Base-by-base conservation (phyloP, 2,113 vertebrate species). In the Urocitellus parryii region DNA sequence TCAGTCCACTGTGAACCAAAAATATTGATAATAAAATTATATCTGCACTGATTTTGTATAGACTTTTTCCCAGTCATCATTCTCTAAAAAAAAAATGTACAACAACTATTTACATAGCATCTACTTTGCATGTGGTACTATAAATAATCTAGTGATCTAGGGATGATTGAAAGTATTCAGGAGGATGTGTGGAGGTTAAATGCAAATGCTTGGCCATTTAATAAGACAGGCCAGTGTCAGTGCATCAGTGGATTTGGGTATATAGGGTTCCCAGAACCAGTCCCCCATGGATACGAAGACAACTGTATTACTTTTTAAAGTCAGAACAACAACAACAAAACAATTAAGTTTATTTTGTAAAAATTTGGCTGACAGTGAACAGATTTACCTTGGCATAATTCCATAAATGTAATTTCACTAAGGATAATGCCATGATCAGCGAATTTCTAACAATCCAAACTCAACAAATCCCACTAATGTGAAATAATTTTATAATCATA, bases 291-390 rank as follows among this genome's bases (percentile, higher is more conserved):
- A 51, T 32, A 58, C 11, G 12, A 39, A 72, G 32, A 86, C 10
- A 48, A 18, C n/a, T n/a, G 37, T 84, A 91, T 45, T 89, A 45
- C 4, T 58, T 91, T 94, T 82, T 90, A 34, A 93, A 83, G 53
- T 76, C 18, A 92, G 67, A 48, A 94, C 18, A 61, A 61, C 18
- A 72, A 90, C 8, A 45, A 45, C 45, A 45, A 45, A 72, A 90
- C 8, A 45, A 45, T 8, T 9, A 45, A 45, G 32, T 25, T 94
- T 70, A 85, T 58, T 87, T 94, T 78, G 8, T 86, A 81, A 91
- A 91, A 94, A 73, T n/a, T 56, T 56, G n/a, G 53, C 70, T 92
- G 34, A 86, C 0, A 20, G 9, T 22, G 27, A 94, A 96, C 2
- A 94, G 18, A 87, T 4, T 81, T 4, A 74, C 12, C 22, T 32